phyloP scores from a whole-genome alignment of 2,888 invertebrate genomes.

The Eristalis pertinax region DNA sequence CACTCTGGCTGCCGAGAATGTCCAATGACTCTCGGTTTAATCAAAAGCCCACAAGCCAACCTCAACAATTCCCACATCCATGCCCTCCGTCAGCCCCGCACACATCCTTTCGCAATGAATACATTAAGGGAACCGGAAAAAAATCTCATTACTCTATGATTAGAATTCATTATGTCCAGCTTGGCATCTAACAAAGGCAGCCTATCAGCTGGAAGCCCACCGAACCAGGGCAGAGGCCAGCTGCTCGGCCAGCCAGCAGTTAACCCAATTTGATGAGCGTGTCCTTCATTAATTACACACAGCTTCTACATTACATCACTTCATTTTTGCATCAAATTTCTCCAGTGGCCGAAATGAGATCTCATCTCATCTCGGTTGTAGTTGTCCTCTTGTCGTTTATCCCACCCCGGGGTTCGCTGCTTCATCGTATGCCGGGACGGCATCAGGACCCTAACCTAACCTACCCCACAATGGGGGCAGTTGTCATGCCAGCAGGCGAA shows the following conservation, averaged over 20 bases:
- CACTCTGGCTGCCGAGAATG: neutral
- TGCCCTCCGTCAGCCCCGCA: neutral
- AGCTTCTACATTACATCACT: slow-evolving; percentile 63
- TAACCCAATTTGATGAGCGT: slow-evolving; percentile 58
- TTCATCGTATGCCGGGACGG: slow-evolving; percentile 50
- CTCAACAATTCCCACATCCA: neutral
- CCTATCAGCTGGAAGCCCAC: slow-evolving; percentile 3
- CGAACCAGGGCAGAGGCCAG: slow-evolving; percentile 13
- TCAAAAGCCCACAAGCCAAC: neutral
- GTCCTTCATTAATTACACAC: slow-evolving; percentile 64
- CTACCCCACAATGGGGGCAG: slow-evolving; percentile 30
- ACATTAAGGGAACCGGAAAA: slow-evolving; percentile 26
- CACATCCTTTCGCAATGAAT: slow-evolving; percentile 28
- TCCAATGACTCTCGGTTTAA: neutral
- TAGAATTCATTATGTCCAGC: slow-evolving; percentile 50
- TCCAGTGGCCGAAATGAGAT: slow-evolving; percentile 62
- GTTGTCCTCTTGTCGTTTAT: slow-evolving; percentile 31
- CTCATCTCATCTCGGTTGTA: slow-evolving; percentile 37
- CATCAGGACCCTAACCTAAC: slow-evolving; percentile 42
- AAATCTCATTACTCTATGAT: slow-evolving; percentile 52
- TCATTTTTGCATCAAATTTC: slow-evolving; percentile 61
- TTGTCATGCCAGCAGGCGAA: slow-evolving; percentile 4
- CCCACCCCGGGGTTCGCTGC: slow-evolving; percentile 3
- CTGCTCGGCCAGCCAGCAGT: slow-evolving; percentile 9
- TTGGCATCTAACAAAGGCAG: slow-evolving; percentile 25